Conservation (phyloP, 2,113 vertebrate genomes). For the Orycteropus afer region DNA sequence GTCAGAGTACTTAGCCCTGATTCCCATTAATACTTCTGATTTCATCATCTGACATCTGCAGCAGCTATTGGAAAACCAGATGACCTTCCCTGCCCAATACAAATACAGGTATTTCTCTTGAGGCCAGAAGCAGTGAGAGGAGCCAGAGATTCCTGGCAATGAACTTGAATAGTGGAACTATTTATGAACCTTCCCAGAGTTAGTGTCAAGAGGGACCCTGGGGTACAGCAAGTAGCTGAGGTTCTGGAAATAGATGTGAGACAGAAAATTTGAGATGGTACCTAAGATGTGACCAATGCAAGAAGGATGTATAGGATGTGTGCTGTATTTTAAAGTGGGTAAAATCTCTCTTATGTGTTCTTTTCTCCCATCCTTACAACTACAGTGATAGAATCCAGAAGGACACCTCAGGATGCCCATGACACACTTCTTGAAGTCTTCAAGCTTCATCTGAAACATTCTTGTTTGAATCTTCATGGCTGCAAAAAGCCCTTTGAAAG, state of each 20-base stretch:
- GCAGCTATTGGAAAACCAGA: background rate
- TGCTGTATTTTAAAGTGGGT: too few relatives aligned
- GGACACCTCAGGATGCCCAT: too few relatives aligned
- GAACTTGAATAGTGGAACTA: background rate
- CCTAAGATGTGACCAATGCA: background rate
- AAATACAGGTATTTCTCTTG: background rate
- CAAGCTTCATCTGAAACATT: too few relatives aligned
- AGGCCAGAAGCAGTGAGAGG: background rate
- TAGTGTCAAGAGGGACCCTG: background rate
- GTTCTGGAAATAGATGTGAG: background rate
- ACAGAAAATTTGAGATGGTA: accelerated
- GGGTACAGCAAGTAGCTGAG: background rate
- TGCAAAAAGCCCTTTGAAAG: too few relatives aligned
- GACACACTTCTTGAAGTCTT: too few relatives aligned
- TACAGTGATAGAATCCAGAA: too few relatives aligned
- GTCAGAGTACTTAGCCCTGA: background rate
- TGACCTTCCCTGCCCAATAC: background rate
- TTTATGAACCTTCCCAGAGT: background rate
- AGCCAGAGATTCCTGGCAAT: background rate
- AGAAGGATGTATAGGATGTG: too few relatives aligned
- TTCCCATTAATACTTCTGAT: background rate
- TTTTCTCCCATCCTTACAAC: too few relatives aligned
- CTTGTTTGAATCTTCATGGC: too few relatives aligned
- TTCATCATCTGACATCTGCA: background rate
- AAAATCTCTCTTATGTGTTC: too few relatives aligned